phyloP scores from a whole-genome alignment of 2,113 vertebrate species.

The Ceyx margarethae region DNA sequence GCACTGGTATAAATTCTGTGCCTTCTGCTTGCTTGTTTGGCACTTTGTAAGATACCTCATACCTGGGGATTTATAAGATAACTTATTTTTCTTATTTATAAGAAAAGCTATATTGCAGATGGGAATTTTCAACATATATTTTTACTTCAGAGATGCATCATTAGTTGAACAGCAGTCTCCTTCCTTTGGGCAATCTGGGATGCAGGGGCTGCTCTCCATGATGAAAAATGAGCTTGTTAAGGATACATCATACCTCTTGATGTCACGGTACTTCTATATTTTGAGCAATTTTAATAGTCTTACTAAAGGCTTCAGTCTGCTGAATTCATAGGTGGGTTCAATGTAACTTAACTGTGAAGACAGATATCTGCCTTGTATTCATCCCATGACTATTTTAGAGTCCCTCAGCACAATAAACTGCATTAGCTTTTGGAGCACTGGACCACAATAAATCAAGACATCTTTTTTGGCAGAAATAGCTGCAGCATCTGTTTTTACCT shows the following conservation, averaged over 20 bases:
- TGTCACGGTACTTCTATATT: not conserved
- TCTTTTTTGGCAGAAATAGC: not conserved
- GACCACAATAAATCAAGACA: not conserved
- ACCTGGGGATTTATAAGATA: not conserved
- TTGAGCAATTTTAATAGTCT: not conserved
- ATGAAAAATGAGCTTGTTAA: not conserved
- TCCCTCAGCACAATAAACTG: not conserved
- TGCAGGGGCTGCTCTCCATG: not conserved
- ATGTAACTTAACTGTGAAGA: not conserved
- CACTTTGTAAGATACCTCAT: not conserved
- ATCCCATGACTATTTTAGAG: not conserved
- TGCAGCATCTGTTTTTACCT: conserved; percentile 16
- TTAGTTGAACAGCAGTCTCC: not conserved
- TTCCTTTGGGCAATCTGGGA: not conserved
- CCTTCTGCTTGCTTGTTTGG: not conserved
- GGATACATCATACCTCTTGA: not conserved
- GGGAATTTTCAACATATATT: not conserved
- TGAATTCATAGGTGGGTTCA: not conserved
- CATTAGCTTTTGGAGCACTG: not conserved
- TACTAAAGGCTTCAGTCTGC: not conserved
- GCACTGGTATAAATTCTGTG: not conserved
- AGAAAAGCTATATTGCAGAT: not conserved
- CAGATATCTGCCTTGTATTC: not conserved
- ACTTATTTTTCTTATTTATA: too few relatives aligned
- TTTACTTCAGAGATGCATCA: not conserved